phyloP scores from a whole-genome alignment of 2,797 vertebrate genomes.

The Brachymystax lenok region DNA sequence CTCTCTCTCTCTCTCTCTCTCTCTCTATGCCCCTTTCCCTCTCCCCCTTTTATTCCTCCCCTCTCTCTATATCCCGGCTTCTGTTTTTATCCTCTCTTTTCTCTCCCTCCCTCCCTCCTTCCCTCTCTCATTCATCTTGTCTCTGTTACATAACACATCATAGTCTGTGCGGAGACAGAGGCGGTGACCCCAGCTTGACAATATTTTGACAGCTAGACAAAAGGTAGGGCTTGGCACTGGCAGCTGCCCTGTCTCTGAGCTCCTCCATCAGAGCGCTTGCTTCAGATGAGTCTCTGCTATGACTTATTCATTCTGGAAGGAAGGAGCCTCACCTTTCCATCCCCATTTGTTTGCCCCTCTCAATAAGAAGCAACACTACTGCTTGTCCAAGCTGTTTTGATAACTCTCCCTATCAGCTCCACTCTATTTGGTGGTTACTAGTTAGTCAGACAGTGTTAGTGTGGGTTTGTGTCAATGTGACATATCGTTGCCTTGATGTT shows the following conservation, averaged over 20 bases:
- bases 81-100: neutral
- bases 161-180: constrained; percentile 29
- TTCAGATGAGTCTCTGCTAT: constrained; percentile 43
- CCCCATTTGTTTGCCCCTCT: constrained; percentile 28
- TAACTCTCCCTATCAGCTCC: constrained; percentile 37
- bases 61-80: neutral
- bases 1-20: constrained; percentile 11
- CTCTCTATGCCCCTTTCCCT: neutral
- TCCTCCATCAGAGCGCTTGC: constrained; percentile 37
- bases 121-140: constrained; percentile 4
- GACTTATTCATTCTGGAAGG: constrained; percentile 34
- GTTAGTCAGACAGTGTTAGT: neutral
- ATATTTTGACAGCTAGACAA: constrained; percentile 27
- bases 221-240: constrained; percentile 29
- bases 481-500: neutral
- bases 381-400: constrained; percentile 33
- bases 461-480: neutral
- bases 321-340: constrained; percentile 39
- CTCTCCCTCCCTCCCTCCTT: neutral
- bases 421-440: neutral
- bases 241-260: constrained; percentile 6
- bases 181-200: constrained; percentile 38
- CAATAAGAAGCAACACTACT: constrained; percentile 45
- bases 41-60: neutral
- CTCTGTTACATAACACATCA: constrained; percentile 47